Evolutionary conservation across 2,888 invertebrate species (phyloP), one percentile per base, ranked within the genome.

Genomic region (Diarsia brunnea): DNA sequence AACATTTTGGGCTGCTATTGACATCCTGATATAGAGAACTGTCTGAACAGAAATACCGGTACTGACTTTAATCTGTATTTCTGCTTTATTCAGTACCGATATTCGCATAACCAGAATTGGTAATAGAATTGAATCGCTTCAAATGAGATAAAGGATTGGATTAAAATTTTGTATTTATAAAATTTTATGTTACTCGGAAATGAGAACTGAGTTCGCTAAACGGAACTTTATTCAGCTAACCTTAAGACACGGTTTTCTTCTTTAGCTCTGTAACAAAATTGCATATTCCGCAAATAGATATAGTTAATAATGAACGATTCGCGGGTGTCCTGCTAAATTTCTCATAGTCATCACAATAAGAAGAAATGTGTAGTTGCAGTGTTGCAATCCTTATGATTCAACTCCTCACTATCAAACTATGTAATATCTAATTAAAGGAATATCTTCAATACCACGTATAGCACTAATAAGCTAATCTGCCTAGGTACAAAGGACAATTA

Each of bases 211-310:
- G 24, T 64, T 70, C 21, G 65, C 51, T 38, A 38, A 49, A 64
- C 24, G 8, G 24, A 69, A 58, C 24, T 58, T 73, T 47, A 38
- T 58, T 70, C 24, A 24, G 31, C 47, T 58, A 12, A 68, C 43
- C 24, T 24, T 73, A 24, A 16, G 31, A 58, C 19, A 14, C 24
- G 5, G 55, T 70, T 58, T 24, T 21, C 24, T 47, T 19, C 45
- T 69, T 69, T 47, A 31, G 16, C 24, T 7, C 7, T 38, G 4
- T 38, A 38, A 38, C 38, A 69, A n/a, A 1, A 45, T 60, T 60
- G 21, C 27, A 21, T 69, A 10, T 8, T 21, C n/a, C 1, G 47
- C 47, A 55, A 14, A 21, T 19, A 11, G 5, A 5, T 16, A n/a
- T 27, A n/a, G 14, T 12, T 14, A 63, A n/a, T 3, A 19, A 19